phyloP scores from a whole-genome alignment of 2,888 invertebrate species.

The Cantharis flavilabris region DNA sequence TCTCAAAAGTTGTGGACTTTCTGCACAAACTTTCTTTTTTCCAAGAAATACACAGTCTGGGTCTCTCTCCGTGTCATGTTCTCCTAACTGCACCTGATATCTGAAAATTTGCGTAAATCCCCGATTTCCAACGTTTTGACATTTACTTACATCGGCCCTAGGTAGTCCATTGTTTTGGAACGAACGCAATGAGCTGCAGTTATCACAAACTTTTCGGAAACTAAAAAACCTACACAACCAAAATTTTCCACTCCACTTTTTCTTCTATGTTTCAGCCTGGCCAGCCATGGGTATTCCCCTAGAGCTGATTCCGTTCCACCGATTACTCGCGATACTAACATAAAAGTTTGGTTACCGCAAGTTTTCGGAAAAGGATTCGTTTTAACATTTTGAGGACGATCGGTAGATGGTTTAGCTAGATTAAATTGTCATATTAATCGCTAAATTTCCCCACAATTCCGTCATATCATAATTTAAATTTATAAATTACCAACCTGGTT shows the following conservation, averaged over 20 bases:
- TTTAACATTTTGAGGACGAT: not conserved
- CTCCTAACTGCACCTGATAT: constrained; percentile 53
- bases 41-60: constrained; percentile 56
- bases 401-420: not conserved
- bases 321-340: constrained; percentile 44
- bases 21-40: constrained; percentile 52
- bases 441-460: not conserved
- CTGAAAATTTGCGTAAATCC: constrained; percentile 35
- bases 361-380: constrained; percentile 41
- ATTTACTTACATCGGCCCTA: constrained; percentile 54
- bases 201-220: constrained; percentile 59
- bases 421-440: not conserved
- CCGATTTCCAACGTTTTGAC: not conserved
- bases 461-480: not conserved
- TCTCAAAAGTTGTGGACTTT: constrained; percentile 50
- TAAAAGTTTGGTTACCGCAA: constrained; percentile 46
- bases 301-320: constrained; percentile 55
- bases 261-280: constrained; percentile 56
- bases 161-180: constrained; percentile 24
- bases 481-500: not conserved
- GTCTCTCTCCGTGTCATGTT: constrained; percentile 56
- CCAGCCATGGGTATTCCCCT: constrained; percentile 63
- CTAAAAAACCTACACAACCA: constrained; percentile 59
- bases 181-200: constrained; percentile 61
- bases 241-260: constrained; percentile 39